These are phyloP conservation scores for Octodonta nipae DNA, from an alignment of 2,888 invertebrate genomes.

Conservation along the genomic window DNA sequence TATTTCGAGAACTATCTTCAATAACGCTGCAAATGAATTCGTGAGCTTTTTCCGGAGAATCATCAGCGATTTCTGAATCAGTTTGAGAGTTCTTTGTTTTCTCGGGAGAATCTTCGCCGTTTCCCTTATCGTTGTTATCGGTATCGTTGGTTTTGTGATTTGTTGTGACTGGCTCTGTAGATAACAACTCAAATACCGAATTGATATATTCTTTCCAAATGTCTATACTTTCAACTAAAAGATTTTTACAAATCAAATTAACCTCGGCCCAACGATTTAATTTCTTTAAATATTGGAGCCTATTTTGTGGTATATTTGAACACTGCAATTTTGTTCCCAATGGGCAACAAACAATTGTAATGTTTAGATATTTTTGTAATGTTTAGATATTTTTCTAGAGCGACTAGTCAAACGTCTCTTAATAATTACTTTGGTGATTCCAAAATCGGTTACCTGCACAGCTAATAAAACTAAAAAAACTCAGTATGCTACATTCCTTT, in stretches of 20 bases:
- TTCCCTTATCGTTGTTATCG: too few species aligned
- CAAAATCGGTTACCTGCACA: too few species aligned
- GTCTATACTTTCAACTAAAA: constrained; percentile 58
- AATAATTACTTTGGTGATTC: too few species aligned
- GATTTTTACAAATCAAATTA: constrained; percentile 57
- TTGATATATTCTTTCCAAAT: constrained; percentile 59
- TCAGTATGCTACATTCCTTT: too few species aligned
- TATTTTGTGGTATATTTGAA: constrained; percentile 52
- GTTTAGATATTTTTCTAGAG: too few species aligned
- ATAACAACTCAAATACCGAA: constrained; percentile 51
- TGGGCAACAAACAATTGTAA: constrained; percentile 67
- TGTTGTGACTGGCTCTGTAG: constrained; percentile 6
- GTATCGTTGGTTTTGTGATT: too few species aligned
- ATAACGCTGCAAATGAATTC: constrained; percentile 34
- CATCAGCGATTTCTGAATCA: constrained; percentile 26
- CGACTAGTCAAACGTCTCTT: too few species aligned
- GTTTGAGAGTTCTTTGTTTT: constrained; percentile 11
- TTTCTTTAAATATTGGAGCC: constrained; percentile 59
- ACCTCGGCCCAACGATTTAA: constrained; percentile 62
- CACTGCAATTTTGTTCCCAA: constrained; percentile 56
- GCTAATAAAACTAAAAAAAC: too few species aligned
- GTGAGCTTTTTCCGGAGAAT: constrained; percentile 34
- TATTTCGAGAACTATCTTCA: constrained; percentile 30
- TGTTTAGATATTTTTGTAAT: too few species aligned
- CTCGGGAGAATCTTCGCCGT: too few species aligned